Percentiles rank a stretch among this genome's conserved stretches.
phyloP scores from a whole-genome alignment of 2,888 invertebrate genomes.

The Teleogryllus oceanicus region DNA sequence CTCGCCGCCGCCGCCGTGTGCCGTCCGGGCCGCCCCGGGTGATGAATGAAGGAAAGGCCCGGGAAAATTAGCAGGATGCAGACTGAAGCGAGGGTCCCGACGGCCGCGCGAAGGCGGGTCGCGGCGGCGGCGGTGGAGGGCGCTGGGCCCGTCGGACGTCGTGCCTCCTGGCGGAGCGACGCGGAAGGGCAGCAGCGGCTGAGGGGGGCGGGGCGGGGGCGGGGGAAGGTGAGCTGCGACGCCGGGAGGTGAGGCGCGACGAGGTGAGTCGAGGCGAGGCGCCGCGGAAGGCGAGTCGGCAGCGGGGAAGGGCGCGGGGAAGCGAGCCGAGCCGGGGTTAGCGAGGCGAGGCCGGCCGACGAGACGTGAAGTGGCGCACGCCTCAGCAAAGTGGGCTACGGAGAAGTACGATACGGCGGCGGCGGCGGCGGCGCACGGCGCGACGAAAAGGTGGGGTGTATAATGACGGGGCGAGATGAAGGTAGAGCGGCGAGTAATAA shows the following conservation, averaged over 20 bases:
- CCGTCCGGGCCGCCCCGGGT: neutral
- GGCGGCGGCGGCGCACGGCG: neutral
- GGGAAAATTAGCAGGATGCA: constrained; percentile 18
- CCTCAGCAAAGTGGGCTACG: neutral
- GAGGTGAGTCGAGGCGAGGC: neutral
- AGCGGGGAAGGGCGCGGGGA: neutral
- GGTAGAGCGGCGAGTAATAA: neutral
- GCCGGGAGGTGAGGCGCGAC: neutral
- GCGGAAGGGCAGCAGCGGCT: neutral
- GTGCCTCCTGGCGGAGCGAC: neutral
- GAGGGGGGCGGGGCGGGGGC: neutral
- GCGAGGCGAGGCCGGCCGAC: neutral
- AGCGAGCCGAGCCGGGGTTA: neutral
- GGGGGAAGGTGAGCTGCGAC: neutral
- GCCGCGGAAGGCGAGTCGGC: neutral
- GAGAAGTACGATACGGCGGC: neutral
- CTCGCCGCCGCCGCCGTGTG: neutral
- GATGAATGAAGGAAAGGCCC: constrained; percentile 11
- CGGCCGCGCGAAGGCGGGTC: neutral
- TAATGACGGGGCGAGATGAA: neutral
- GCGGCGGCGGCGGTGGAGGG: neutral
- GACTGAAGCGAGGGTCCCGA: neutral
- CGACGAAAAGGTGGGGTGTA: neutral
- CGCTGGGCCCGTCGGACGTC: too few species aligned
- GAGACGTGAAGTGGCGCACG: neutral